Evolutionary conservation across 1,140 invertebrate species (phyloP), one percentile per base, ranked within the genome.

Genomic region (Maniola jurtina): DNA sequence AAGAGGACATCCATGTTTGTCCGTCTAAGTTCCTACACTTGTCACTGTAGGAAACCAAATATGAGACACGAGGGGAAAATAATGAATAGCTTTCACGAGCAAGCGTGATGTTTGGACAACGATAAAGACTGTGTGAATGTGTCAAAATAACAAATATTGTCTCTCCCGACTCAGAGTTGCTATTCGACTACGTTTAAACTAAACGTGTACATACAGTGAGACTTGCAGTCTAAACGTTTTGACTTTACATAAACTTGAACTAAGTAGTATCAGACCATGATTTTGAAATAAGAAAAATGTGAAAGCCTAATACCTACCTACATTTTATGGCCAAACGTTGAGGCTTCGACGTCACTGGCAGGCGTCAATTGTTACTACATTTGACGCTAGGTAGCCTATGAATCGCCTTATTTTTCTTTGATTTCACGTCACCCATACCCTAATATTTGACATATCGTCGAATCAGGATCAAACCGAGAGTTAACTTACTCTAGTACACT

Each of bases 51-150:
- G 77, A 84, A 86, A 83, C 67, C 84, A 88, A 90, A 90, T 75
- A 89, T 52, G 54, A 76, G 66, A 73, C 65, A 70, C 75, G 76
- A 79, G 73, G 74, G 69, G 75, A 84, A 85, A 86, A 88, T 88
- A 84, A 72, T 86, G 81, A 84, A 89, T 84, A 77, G 77, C 85
- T 89, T 90, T 90, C 85, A 86, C 88, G 77, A 76, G 80, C 76
- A 90, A 88, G 83, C 86, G 81, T 75, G 64, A 90, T 88, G 81
- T 90, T 88, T 88, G 81, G n/a, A 80, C 80, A 83, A 76, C 69
- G 88, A 90, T 90, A 89, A 88, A 88, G 78, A 76, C 71, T 89
- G 85, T 88, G 85, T 90, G 86, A 90, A 90, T 89, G 86, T 88
- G 86, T 87, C 86, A 90, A 90, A 90, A 90, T 80, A 84, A 83